phyloP scores from a whole-genome alignment of 2,888 invertebrate species.

The Harpagoxenus sublaevis region DNA sequence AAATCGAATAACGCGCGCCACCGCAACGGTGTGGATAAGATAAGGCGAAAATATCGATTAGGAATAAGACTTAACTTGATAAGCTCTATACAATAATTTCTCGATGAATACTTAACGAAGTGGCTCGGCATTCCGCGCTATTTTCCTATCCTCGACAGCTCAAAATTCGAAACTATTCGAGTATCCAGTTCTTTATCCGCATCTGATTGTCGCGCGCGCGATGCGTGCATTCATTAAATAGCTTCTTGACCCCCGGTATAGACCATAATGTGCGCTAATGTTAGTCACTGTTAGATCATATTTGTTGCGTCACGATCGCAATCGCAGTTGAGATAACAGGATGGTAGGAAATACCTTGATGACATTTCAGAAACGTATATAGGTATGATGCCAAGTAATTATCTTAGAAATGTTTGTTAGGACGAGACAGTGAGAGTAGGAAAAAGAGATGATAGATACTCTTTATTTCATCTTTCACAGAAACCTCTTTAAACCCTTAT shows the following conservation, averaged over 20 bases:
- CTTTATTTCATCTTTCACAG: background rate
- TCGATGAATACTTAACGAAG: constrained; percentile 54
- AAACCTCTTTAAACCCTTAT: background rate
- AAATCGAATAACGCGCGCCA: constrained; percentile 53
- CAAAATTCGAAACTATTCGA: background rate
- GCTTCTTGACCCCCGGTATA: background rate
- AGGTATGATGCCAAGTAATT: background rate
- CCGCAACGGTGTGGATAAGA: constrained; percentile 39
- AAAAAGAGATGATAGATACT: no score
- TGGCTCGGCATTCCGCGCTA: constrained; percentile 25
- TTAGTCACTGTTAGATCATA: background rate
- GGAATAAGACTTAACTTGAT: constrained; percentile 52
- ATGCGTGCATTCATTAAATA: background rate
- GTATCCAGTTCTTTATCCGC: background rate
- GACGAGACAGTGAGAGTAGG: background rate
- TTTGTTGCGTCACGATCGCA: background rate
- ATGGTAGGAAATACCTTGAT: background rate
- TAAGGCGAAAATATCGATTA: constrained; percentile 59
- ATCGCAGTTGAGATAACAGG: constrained; percentile 3
- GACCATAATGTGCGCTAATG: background rate
- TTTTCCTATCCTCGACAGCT: constrained; percentile 11
- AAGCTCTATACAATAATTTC: constrained; percentile 50
- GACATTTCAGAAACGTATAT: background rate
- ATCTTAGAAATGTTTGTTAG: background rate
- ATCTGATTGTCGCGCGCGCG: background rate